Percentiles rank a stretch among this genome's conserved stretches.
phyloP scores from a whole-genome alignment of 1,140 invertebrate genomes.

The Calephelis virginiensis region DNA sequence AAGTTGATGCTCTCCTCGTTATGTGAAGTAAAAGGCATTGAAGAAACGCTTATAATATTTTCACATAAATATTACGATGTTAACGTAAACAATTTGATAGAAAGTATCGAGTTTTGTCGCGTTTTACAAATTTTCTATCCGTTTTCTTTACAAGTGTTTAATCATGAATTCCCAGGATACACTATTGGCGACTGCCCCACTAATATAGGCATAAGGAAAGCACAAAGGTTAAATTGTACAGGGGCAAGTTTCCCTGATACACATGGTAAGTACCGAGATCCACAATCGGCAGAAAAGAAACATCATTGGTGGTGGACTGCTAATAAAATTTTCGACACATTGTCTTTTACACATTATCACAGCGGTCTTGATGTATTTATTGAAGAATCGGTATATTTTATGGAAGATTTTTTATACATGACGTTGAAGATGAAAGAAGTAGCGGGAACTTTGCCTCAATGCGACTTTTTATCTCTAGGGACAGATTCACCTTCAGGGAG shows the following conservation, averaged over 20 bases:
- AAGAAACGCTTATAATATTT: constrained; percentile 46
- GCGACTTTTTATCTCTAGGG: constrained; percentile 41
- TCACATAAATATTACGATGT: constrained; percentile 44
- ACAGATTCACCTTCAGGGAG: constrained; percentile 5
- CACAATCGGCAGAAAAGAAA: constrained; percentile 37
- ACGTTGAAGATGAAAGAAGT: constrained; percentile 39
- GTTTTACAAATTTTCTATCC: constrained; percentile 55
- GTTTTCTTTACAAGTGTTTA: constrained; percentile 44
- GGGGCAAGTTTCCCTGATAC: constrained; percentile 32
- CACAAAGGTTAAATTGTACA: constrained; percentile 37
- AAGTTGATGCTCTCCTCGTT: constrained; percentile 46
- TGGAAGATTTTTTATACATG: constrained; percentile 51
- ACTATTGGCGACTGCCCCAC: constrained; percentile 38
- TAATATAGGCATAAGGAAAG: constrained; percentile 31
- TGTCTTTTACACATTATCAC: constrained; percentile 30
- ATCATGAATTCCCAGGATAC: constrained; percentile 44
- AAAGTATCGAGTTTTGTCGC: constrained; percentile 46
- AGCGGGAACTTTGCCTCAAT: constrained; percentile 28
- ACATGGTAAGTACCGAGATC: constrained; percentile 37
- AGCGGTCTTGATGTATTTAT: constrained; percentile 42
- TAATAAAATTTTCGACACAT: constrained; percentile 48
- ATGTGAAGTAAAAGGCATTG: constrained; percentile 39
- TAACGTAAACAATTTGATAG: constrained; percentile 39
- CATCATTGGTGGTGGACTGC: constrained; percentile 59
- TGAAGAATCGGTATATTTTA: constrained; percentile 38